Base-by-base conservation (phyloP, 2,113 vertebrate genomes). In the Chlorodrepanis virens region DNA sequence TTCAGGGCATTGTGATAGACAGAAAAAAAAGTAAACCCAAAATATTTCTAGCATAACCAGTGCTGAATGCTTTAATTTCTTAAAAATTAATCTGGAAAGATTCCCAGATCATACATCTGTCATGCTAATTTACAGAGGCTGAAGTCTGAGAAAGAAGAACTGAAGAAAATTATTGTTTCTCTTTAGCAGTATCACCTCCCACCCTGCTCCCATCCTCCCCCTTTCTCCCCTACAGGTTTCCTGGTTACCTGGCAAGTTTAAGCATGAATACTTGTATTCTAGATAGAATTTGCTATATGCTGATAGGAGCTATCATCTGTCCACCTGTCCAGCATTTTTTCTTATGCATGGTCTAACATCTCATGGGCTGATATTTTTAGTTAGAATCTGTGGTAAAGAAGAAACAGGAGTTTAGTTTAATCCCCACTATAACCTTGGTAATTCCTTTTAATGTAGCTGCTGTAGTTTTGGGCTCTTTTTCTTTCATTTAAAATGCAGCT, bases 51-150 rank as follows among this genome's bases (percentile, higher is more conserved):
- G 37, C 52, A 63, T 94, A 96, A 76, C 60, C 71, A 88, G 40
- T 53, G 56, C 68, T 83, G 81, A 94, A 77, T 83, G 68, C 27
- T 97, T 91, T 95, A 93, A 96, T 97, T 95, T 97, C 95, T 96
- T 96, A 91, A 97, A 95, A 96, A 93, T 83, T 96, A 92, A 74
- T 95, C 94, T 96, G 96, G 96, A 97, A 94, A 93, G 93, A 65
- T 96, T 97, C 95, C 96, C 93, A 97, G 95, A 97, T 87, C 78
- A 92, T 97, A 94, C 96, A 97, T 97, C 96, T 97, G 96, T 96
- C 94, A 95, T 70, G 91, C 31, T 96, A 97, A 96, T 94, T 97
- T 96, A 93, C 96, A 96, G 94, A 95, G 94, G 89, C 90, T 89
- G 89, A 90, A 91, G 63, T 84, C 87, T 93, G 90, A 91, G 37